Conservation (phyloP, 2,797 vertebrate species). For the Lindbergichthys nudifrons region DNA sequence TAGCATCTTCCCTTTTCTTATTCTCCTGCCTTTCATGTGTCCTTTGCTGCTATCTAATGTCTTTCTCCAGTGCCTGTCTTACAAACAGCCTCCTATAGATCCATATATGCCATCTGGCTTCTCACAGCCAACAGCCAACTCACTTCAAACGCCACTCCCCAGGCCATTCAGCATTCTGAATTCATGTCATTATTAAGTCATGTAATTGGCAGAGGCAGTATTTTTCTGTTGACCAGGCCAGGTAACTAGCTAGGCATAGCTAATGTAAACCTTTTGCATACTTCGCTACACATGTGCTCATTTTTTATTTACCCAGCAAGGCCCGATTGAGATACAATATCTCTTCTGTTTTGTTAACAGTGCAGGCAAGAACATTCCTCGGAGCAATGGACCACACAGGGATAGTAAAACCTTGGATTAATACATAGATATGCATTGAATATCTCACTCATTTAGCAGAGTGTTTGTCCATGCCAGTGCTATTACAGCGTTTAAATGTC, state of each 20-base stretch:
- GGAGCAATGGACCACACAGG: slow-evolving; percentile 39
- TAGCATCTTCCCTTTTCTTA: slow-evolving; percentile 50
- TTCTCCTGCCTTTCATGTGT: slow-evolving; percentile 76
- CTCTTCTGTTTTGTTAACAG: slow-evolving; percentile 46
- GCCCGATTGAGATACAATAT: no score
- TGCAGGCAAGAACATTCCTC: slow-evolving; percentile 37
- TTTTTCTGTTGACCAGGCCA: slow-evolving; percentile 42
- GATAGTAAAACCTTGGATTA: slow-evolving; percentile 54
- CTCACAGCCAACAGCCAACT: slow-evolving; percentile 13
- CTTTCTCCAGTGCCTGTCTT: slow-evolving; percentile 54
- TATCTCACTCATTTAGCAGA: slow-evolving; percentile 55
- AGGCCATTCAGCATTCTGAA: slow-evolving; percentile 25
- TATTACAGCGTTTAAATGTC: slow-evolving; percentile 12
- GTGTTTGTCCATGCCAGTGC: slow-evolving; percentile 17
- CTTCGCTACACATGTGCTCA: slow-evolving; percentile 39
- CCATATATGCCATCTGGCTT: slow-evolving; percentile 59
- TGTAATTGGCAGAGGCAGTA: slow-evolving; percentile 25
- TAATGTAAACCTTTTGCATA: slow-evolving; percentile 56
- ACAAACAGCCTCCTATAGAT: slow-evolving; percentile 64
- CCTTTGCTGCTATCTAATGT: slow-evolving; percentile 69
- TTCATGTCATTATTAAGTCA: slow-evolving; percentile 21
- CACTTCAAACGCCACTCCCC: slow-evolving; percentile 11
- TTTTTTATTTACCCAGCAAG: background rate
- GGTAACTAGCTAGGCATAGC: slow-evolving; percentile 47
- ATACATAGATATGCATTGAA: slow-evolving; percentile 53